Percentiles rank a stretch among this genome's conserved stretches.
These are phyloP conservation scores for Danio tinwini DNA, from an alignment of 2,797 vertebrate species.

Conservation along the genomic window DNA sequence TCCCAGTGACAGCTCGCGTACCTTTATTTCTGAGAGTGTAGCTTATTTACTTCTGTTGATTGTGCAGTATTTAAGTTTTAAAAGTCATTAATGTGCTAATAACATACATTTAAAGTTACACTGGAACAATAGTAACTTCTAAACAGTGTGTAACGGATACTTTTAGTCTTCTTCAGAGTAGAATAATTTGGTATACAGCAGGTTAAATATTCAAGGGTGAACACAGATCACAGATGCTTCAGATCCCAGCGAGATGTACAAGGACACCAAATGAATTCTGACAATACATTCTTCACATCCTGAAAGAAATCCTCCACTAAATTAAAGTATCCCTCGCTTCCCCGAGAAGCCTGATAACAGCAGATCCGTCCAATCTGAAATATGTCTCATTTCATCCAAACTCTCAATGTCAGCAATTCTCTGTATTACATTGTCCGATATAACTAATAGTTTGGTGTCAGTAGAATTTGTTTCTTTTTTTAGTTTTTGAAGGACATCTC, in stretches of 20 bases:
- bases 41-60: no score
- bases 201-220: neutral
- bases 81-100: no score
- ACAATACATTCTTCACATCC: constrained; percentile 8
- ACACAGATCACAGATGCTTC: neutral
- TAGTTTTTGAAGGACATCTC: no score
- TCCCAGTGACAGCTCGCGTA: no score
- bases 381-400: constrained; percentile 13
- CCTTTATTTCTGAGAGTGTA: no score
- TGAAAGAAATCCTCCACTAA: constrained; percentile 7
- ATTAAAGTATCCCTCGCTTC: neutral
- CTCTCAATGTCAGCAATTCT: neutral
- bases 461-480: neutral
- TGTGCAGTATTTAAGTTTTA: no score
- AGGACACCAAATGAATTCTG: constrained; percentile 37
- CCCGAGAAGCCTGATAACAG: neutral
- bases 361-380: neutral
- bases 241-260: neutral
- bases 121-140: neutral
- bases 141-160: neutral
- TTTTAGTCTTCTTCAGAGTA: neutral
- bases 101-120: no score
- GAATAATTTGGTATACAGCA: neutral
- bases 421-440: neutral
- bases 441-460: neutral